Percentiles rank a stretch among this genome's conserved stretches.
These are phyloP conservation scores for Vicugna pacos DNA, from an alignment of 2,113 vertebrate species.

Conservation along the genomic window DNA sequence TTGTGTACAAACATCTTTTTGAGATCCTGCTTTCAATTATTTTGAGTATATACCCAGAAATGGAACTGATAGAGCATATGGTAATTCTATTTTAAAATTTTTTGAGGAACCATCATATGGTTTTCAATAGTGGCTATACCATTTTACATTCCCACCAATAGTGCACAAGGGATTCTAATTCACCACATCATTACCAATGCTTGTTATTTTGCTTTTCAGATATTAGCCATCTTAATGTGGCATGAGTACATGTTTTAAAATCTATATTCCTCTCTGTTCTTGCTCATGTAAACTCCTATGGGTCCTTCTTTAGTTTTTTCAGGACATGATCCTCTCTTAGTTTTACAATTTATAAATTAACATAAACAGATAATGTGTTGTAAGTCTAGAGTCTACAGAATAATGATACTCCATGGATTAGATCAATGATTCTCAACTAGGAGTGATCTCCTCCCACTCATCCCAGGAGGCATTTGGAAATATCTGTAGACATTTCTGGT, in stretches of 20 bases:
- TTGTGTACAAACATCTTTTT: background rate
- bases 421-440: background rate
- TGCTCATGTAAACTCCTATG: background rate
- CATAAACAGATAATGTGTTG: background rate
- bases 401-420: background rate
- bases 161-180: background rate
- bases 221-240: background rate
- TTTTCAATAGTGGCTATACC: background rate
- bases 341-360: constrained; percentile 17
- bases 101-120: background rate
- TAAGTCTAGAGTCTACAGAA: background rate
- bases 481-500: background rate
- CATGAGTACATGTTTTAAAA: background rate
- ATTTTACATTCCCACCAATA: background rate
- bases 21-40: background rate
- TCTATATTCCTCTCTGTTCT: background rate
- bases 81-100: background rate
- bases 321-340: background rate
- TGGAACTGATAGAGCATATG: background rate
- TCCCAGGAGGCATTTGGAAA: background rate
- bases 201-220: background rate
- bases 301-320: background rate
- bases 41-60: background rate
- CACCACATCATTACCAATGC: background rate
- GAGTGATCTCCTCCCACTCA: background rate